Conservation (phyloP, 2,888 invertebrate species). For the Malthinus flaveolus region DNA sequence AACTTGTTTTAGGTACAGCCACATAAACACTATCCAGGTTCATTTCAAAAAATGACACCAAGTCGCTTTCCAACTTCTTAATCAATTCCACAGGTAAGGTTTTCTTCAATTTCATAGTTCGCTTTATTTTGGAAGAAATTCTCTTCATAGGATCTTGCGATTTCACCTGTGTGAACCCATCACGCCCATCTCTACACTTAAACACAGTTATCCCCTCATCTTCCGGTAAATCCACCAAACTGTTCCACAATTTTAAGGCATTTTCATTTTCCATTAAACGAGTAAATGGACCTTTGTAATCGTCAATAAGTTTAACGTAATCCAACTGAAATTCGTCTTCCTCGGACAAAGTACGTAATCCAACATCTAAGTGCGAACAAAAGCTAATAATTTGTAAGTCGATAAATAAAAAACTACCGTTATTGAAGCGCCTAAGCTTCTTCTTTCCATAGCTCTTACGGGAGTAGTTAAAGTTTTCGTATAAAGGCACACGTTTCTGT, state of each 20-base stretch:
- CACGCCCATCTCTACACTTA: slow-evolving; percentile 11
- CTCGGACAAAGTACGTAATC: slow-evolving; percentile 42
- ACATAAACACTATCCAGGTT: slow-evolving; percentile 39
- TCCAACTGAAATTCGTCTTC: slow-evolving; percentile 40
- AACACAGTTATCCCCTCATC: slow-evolving; percentile 42
- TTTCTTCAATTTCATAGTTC: slow-evolving; percentile 44
- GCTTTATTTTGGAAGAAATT: slow-evolving; percentile 44
- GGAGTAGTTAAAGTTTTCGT: no score
- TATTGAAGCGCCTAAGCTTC: no score
- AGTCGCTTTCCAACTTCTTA: slow-evolving; percentile 38
- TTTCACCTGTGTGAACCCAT: no score
- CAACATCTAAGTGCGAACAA: slow-evolving; percentile 34
- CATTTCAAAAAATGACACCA: slow-evolving; percentile 41
- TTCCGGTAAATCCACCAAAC: slow-evolving; percentile 45
- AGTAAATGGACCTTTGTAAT: slow-evolving; percentile 43
- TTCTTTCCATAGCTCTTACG: no score
- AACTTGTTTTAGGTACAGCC: slow-evolving; percentile 41
- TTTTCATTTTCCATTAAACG: slow-evolving; percentile 40
- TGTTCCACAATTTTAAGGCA: slow-evolving; percentile 45
- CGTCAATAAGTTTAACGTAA: slow-evolving; percentile 39
- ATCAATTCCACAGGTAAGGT: slow-evolving; percentile 41
- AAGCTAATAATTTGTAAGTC: background rate
- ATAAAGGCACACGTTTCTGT: no score
- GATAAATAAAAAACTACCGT: no score
- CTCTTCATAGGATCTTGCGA: slow-evolving; percentile 30